phyloP scores from a whole-genome alignment of 2,888 invertebrate species.

The Kuschelorhynchus macadamiae region DNA sequence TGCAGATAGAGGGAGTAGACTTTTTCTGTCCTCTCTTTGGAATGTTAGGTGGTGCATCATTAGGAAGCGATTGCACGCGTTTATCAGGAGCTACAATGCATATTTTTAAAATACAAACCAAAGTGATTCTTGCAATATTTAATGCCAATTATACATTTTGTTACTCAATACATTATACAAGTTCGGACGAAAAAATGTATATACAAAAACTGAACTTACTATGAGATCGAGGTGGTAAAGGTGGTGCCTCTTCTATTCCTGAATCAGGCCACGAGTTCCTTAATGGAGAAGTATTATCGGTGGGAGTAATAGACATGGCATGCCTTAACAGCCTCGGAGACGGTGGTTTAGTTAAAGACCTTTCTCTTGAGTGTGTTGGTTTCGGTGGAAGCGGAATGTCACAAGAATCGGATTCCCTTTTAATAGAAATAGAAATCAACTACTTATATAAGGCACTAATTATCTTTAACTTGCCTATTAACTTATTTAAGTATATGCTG shows the following conservation, averaged over 20 bases:
- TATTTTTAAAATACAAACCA: too few species aligned
- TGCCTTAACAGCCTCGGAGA: constrained; percentile 72
- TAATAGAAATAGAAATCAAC: background rate
- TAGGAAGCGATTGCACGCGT: constrained; percentile 66
- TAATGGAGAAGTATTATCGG: constrained; percentile 69
- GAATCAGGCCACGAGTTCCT: constrained; percentile 74
- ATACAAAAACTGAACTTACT: too few species aligned
- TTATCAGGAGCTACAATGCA: constrained; percentile 72
- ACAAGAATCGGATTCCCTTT: constrained; percentile 62
- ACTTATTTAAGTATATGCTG: too few species aligned
- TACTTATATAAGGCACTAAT: too few species aligned
- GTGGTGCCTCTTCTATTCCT: constrained; percentile 78
- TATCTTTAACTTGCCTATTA: too few species aligned
- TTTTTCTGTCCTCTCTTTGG: constrained; percentile 68
- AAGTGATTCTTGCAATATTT: too few species aligned
- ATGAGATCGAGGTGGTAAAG: constrained; percentile 84
- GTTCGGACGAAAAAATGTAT: too few species aligned
- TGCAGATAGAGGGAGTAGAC: constrained; percentile 69
- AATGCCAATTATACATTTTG: too few species aligned
- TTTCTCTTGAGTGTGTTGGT: constrained; percentile 67
- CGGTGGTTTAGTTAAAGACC: constrained; percentile 72
- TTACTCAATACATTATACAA: too few species aligned
- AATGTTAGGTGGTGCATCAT: constrained; percentile 67
- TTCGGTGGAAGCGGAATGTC: constrained; percentile 71
- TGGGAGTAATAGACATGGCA: constrained; percentile 69